Evolutionary conservation across 2,113 vertebrate species (phyloP).

Genomic region (Myanophis thanlyinensis): DNA sequence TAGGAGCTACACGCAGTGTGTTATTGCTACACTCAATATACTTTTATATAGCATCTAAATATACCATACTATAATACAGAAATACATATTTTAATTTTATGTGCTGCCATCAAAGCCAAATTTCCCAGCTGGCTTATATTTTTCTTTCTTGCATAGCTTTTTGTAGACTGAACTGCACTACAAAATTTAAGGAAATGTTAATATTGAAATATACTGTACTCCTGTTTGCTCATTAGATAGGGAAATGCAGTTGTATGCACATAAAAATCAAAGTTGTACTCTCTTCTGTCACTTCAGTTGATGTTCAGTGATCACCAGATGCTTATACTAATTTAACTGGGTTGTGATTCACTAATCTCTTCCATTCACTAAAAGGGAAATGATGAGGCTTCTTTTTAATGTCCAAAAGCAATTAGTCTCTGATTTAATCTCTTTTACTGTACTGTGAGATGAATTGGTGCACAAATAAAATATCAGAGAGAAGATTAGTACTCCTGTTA

Average conservation of each 20-base stretch:
- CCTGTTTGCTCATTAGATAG: background rate
- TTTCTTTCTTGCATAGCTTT: background rate
- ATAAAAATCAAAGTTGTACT: background rate
- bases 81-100: background rate
- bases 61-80: background rate
- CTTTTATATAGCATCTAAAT: background rate
- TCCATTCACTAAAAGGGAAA: background rate
- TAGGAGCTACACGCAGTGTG: background rate
- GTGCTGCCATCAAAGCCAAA: background rate
- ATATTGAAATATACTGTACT: background rate
- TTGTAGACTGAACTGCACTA: background rate
- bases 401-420: background rate
- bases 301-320: background rate
- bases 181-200: background rate
- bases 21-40: background rate
- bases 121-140: background rate
- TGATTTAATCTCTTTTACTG: background rate
- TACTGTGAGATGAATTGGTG: background rate
- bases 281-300: background rate
- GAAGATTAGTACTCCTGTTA: background rate
- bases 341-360: conserved; percentile 6
- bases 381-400: background rate
- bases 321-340: background rate
- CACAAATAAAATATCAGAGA: background rate
- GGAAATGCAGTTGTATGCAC: background rate